Conservation (phyloP, 2,888 invertebrate species). For the Rhimphoctona megacephalus region DNA sequence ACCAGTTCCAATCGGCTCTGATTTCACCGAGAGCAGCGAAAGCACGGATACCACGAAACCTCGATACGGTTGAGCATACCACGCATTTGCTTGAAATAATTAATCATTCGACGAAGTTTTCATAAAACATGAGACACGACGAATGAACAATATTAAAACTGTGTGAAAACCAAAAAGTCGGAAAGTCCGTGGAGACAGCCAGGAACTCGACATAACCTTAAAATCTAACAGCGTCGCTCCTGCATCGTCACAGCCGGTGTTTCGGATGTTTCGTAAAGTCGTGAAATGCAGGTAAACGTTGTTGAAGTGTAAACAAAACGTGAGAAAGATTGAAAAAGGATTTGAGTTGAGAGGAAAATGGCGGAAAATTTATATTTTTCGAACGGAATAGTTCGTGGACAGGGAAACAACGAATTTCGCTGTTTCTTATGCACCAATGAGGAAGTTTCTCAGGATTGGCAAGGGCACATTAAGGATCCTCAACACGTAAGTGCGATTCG, state of each 20-base stretch:
- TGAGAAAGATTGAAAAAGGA: background rate
- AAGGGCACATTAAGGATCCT: background rate
- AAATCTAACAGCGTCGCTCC: background rate
- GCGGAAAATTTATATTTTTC: background rate
- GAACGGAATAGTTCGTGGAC: conserved; percentile 5
- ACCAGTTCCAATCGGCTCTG: background rate
- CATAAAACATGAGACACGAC: background rate
- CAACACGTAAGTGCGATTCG: conserved; percentile 18
- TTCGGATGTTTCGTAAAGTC: background rate
- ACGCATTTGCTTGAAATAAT: background rate
- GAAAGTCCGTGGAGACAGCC: background rate
- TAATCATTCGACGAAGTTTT: background rate
- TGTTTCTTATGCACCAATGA: conserved; percentile 31
- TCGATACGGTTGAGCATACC: background rate
- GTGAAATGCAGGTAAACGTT: background rate
- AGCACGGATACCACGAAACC: background rate
- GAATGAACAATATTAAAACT: background rate
- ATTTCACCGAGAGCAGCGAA: background rate
- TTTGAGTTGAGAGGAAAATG: background rate
- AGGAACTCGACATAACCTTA: background rate
- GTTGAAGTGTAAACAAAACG: background rate
- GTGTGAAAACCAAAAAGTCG: background rate
- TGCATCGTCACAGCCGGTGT: background rate
- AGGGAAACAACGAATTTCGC: background rate
- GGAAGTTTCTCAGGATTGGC: background rate